Percentiles rank a stretch among this genome's conserved stretches.
These are phyloP conservation scores for Cyclura pinguis DNA, from an alignment of 2,797 vertebrate species.

Conservation along the genomic window DNA sequence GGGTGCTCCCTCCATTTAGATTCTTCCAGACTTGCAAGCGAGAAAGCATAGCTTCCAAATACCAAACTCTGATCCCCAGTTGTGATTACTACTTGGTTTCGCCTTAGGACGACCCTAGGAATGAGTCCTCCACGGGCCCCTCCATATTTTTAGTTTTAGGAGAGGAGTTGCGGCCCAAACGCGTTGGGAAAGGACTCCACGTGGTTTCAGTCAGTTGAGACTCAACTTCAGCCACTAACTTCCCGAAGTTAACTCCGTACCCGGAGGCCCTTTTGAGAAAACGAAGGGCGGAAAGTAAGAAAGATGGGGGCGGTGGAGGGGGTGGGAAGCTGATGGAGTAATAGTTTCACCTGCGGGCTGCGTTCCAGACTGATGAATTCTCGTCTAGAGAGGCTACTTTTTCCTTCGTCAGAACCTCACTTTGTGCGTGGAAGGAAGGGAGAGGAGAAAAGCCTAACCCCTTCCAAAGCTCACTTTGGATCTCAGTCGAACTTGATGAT, in stretches of 20 bases:
- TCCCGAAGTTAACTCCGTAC: background rate
- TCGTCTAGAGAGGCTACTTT: constrained; percentile 1
- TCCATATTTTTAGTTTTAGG: background rate
- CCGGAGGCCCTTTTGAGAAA: background rate
- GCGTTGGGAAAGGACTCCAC: background rate
- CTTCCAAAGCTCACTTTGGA: background rate
- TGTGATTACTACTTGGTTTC: no score
- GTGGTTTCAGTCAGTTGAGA: background rate
- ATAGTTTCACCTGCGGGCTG: constrained; percentile 29
- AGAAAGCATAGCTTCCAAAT: background rate
- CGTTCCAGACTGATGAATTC: constrained; percentile 36
- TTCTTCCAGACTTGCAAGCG: background rate
- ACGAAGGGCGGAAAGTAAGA: background rate
- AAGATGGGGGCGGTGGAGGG: background rate
- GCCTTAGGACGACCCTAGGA: no score
- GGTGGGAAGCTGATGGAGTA: background rate
- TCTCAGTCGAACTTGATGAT: background rate
- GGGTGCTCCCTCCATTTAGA: background rate
- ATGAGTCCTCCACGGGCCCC: no score
- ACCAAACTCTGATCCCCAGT: background rate
- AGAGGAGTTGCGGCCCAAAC: background rate
- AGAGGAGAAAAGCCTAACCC: background rate
- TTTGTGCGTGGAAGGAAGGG: background rate
- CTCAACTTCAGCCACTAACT: background rate
- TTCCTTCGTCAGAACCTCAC: constrained; percentile 16